Evolutionary conservation across 2,797 vertebrate species (phyloP), one percentile per base, ranked within the genome.

Genomic region (Tolypeutes matacus): DNA sequence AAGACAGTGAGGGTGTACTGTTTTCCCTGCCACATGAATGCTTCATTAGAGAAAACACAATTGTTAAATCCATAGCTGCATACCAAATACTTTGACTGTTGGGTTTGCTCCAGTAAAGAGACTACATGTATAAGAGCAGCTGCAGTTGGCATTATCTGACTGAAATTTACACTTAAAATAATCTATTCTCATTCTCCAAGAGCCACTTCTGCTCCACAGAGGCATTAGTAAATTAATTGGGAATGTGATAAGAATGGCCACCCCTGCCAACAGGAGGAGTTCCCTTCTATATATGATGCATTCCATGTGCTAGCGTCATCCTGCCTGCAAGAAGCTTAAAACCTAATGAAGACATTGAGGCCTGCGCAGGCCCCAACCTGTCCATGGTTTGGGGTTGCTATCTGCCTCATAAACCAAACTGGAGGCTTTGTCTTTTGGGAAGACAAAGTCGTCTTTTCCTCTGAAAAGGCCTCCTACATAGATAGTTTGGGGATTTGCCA

Each of bases 341-440:
- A 49, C 46, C 51, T 60, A 69, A 25, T 60, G 73, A 46, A 46
- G 46, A 46, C 69, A 62, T 0, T 97, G 97, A 98, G 93, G 93
- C 96, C 90, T 60, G 91, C 77, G 89, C 94, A 97, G 14, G 87
- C 94, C 96, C 93, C 69, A 87, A 86, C 94, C 96, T 97, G 96
- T 9, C 86, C 27, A 75, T 96, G 86, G 87, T 95, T 97, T 93
- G 94, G 93, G 95, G 96, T 96, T 98, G 97, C 98, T 97, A 62
- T 96, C 96, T 92, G 97, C 96, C 96, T 98, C 97, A 97, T 96
- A 98, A 73, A 98, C 46, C 39, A 96, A 97, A 91, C 6, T 11
- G 0, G 86, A 97, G 86, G 88, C 89, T 85, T 58, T 91, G 0
- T 58, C 80, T 91, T 81, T 60, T 17, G 2, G 62, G 91, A 98